A percentile compares a stretch with the other conserved stretches of the same genome.
phyloP scores from a whole-genome alignment of 1,140 invertebrate species.

The Triops longicaudatus region DNA sequence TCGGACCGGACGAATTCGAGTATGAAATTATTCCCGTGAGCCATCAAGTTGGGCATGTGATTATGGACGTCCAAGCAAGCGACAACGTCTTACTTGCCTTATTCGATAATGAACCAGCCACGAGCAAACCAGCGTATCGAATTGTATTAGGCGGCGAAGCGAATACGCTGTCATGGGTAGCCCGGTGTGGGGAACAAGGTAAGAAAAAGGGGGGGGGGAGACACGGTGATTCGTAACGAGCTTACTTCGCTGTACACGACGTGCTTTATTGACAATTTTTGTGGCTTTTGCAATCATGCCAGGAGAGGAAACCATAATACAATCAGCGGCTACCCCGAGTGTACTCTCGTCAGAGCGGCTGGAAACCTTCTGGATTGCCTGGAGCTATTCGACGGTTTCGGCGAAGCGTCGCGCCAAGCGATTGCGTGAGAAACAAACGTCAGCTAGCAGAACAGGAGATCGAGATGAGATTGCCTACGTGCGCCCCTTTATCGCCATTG shows the following conservation, averaged over 20 bases:
- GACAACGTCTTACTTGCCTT: neutral
- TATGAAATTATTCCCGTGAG: constrained; percentile 12
- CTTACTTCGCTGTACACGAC: neutral
- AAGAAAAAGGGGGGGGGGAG: neutral
- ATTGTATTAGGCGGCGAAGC: neutral
- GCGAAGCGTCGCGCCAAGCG: neutral
- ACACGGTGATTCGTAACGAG: neutral
- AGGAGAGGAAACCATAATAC: neutral
- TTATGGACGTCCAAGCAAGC: neutral
- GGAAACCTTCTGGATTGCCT: constrained; percentile 11
- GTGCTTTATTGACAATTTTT: neutral
- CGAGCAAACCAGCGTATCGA: neutral
- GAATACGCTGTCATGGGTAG: constrained; percentile 5
- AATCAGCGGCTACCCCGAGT: neutral
- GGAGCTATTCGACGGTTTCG: neutral
- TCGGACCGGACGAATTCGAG: neutral
- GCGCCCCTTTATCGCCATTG: neutral
- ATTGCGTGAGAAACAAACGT: neutral
- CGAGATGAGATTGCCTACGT: neutral
- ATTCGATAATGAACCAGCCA: neutral
- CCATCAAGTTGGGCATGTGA: constrained; percentile 7
- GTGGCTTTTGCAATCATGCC: neutral
- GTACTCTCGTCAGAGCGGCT: neutral
- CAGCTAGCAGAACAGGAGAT: neutral
- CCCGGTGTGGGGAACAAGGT: neutral